Percentiles rank a stretch among this genome's conserved stretches.
Evolutionary conservation across 2,888 invertebrate species (phyloP).

Genomic region (Harpalus rubripes): DNA sequence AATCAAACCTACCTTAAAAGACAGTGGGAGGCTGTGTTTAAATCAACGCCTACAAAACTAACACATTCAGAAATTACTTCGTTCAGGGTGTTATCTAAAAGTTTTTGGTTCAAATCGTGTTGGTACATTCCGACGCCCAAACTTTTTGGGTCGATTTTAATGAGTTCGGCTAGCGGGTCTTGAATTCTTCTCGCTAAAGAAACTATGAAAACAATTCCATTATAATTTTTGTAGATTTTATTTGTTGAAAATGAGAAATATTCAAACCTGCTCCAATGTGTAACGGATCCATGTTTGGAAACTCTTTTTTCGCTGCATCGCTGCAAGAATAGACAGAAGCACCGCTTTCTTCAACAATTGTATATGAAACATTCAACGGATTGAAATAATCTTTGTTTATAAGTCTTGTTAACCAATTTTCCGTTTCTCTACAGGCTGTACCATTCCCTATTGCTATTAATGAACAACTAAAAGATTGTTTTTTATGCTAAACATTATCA

Average conservation of each 20-base stretch:
- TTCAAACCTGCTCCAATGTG: slow-evolving; percentile 85
- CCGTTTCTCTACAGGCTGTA: slow-evolving; percentile 93
- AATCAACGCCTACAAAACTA: slow-evolving; percentile 94
- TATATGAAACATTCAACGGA: slow-evolving; percentile 82
- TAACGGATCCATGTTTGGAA: slow-evolving; percentile 90
- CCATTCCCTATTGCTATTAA: slow-evolving; percentile 95
- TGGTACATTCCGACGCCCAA: slow-evolving; percentile 98
- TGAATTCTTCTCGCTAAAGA: slow-evolving; percentile 93
- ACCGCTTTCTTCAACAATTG: slow-evolving; percentile 94
- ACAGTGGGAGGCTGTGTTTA: slow-evolving; percentile 91
- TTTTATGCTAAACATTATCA: slow-evolving; percentile 1
- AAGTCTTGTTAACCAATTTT: slow-evolving; percentile 84
- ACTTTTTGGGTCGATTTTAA: slow-evolving; percentile 95
- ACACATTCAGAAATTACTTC: slow-evolving; percentile 93
- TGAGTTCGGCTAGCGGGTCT: slow-evolving; percentile 94
- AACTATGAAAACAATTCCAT: slow-evolving; percentile 75
- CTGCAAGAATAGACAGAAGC: slow-evolving; percentile 96
- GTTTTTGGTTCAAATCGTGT: slow-evolving; percentile 91
- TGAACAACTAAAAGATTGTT: slow-evolving; percentile 80
- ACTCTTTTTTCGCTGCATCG: slow-evolving; percentile 90
- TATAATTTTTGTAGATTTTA: too few species aligned
- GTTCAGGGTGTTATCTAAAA: slow-evolving; percentile 85
- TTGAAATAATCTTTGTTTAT: slow-evolving; percentile 81
- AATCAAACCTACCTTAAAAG: slow-evolving; percentile 83
- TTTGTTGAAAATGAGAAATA: too few species aligned